Conservation (phyloP, 2,797 vertebrate genomes). For the Enteromius anoplus region DNA sequence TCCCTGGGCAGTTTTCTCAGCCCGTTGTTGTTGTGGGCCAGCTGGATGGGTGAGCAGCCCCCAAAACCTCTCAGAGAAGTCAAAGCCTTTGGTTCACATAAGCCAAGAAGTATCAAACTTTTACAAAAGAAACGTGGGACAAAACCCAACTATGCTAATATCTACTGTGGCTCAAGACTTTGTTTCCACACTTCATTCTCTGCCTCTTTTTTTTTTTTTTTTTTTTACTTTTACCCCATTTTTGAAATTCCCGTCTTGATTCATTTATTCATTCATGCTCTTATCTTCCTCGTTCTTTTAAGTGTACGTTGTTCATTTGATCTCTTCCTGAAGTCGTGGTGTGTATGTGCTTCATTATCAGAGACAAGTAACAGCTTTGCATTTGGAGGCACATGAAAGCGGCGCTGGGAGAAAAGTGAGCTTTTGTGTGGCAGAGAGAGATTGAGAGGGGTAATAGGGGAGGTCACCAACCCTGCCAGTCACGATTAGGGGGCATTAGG, state of each 20-base stretch:
- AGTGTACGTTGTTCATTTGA: conserved; percentile 26
- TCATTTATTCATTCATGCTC: conserved; percentile 22
- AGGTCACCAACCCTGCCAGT: conserved; percentile 75
- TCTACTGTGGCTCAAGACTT: conserved; percentile 56
- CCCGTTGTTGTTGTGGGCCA: conserved; percentile 57
- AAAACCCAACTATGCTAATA: conserved; percentile 62
- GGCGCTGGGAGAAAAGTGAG: conserved; percentile 50
- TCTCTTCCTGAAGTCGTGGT: conserved; percentile 31
- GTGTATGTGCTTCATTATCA: conserved; percentile 43
- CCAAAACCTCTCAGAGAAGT: conserved; percentile 52
- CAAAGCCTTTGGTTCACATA: conserved; percentile 55
- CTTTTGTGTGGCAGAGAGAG: conserved; percentile 57
- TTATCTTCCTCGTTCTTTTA: conserved; percentile 27
- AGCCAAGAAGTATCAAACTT: conserved; percentile 59
- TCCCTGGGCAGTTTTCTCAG: conserved; percentile 45
- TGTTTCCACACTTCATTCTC: conserved; percentile 45
- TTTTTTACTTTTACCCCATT: conserved; percentile 23
- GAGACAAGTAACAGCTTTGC: conserved; percentile 45
- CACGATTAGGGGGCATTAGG: conserved; percentile 78
- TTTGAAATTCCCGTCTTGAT: conserved; percentile 15
- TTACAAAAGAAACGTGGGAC: conserved; percentile 57
- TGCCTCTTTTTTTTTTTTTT: conserved; percentile 31
- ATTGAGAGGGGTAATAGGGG: conserved; percentile 55
- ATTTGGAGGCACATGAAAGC: conserved; percentile 61
- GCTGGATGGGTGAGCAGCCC: conserved; percentile 49